Percentiles rank a stretch among this genome's conserved stretches.
Evolutionary conservation across 2,888 invertebrate species (phyloP).

Genomic region (Tridacna crocea): DNA sequence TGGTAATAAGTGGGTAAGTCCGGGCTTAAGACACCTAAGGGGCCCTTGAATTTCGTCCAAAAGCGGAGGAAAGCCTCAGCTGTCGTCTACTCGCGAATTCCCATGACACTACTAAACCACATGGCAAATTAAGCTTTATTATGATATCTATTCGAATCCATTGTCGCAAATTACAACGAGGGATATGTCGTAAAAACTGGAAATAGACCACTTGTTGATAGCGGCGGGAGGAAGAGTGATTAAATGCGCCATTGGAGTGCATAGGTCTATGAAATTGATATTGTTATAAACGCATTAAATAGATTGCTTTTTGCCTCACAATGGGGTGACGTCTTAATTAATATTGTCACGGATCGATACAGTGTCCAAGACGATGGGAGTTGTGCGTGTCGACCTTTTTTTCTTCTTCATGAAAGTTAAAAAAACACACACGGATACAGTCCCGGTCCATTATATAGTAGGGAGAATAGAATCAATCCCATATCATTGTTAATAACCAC

Average conservation of each 20-base stretch:
- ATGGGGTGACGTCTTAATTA: conserved; percentile 24
- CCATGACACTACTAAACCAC: conserved; percentile 39
- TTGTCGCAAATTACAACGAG: conserved; percentile 53
- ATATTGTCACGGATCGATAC: conserved; percentile 6
- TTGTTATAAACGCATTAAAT: conserved; percentile 30
- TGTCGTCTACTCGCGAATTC: conserved; percentile 28
- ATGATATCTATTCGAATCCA: conserved; percentile 46
- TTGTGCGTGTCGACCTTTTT: conserved; percentile 13
- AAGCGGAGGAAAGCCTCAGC: conserved; percentile 19
- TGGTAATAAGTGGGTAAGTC: no score
- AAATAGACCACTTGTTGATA: conserved; percentile 56
- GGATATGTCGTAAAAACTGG: conserved; percentile 46
- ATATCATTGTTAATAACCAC: no score
- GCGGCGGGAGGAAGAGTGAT: conserved; percentile 21
- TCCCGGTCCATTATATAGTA: neutral
- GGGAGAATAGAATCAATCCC: no score
- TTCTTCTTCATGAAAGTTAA: neutral
- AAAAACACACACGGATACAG: neutral
- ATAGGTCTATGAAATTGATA: conserved; percentile 23
- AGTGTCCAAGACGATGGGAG: conserved; percentile 8
- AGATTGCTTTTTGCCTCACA: conserved; percentile 19
- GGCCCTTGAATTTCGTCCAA: no score
- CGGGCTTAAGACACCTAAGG: no score
- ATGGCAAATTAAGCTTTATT: conserved; percentile 50
- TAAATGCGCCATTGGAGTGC: conserved; percentile 26